These are phyloP conservation scores for Sebastes trivittatus DNA, from an alignment of 2,797 vertebrate genomes.

Conservation along the genomic window DNA sequence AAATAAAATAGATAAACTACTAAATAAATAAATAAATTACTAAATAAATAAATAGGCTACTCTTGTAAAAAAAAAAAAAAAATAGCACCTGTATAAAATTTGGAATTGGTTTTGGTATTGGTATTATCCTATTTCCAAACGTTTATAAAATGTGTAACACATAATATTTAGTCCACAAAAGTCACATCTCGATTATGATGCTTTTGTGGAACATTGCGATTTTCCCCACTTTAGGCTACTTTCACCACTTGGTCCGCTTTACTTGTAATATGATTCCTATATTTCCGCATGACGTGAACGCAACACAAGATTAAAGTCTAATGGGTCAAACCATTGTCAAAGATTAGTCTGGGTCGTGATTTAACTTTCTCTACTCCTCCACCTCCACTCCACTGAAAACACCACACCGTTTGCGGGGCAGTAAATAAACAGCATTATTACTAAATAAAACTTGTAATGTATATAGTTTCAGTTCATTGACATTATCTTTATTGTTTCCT, in stretches of 20 bases:
- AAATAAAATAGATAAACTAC: too few species aligned
- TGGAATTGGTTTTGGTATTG: neutral
- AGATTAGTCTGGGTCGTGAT: neutral
- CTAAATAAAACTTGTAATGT: neutral
- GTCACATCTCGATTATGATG: neutral
- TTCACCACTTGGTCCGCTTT: neutral
- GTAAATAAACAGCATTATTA: neutral
- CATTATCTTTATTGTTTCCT: neutral
- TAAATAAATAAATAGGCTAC: too few species aligned
- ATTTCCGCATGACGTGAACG: constrained; percentile 16
- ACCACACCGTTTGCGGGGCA: too few species aligned
- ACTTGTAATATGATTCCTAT: neutral
- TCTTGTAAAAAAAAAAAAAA: too few species aligned
- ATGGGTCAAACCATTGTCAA: neutral
- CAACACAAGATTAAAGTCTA: neutral
- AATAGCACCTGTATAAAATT: too few species aligned
- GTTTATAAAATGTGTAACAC: neutral
- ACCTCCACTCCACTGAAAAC: too few species aligned
- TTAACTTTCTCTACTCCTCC: too few species aligned
- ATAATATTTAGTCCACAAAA: neutral
- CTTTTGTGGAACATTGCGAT: neutral
- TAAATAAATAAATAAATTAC: too few species aligned
- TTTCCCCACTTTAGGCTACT: neutral
- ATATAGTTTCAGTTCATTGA: neutral
- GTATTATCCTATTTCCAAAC: neutral